Base-by-base conservation (phyloP, 2,888 invertebrate genomes). In the Elysia crispata region DNA sequence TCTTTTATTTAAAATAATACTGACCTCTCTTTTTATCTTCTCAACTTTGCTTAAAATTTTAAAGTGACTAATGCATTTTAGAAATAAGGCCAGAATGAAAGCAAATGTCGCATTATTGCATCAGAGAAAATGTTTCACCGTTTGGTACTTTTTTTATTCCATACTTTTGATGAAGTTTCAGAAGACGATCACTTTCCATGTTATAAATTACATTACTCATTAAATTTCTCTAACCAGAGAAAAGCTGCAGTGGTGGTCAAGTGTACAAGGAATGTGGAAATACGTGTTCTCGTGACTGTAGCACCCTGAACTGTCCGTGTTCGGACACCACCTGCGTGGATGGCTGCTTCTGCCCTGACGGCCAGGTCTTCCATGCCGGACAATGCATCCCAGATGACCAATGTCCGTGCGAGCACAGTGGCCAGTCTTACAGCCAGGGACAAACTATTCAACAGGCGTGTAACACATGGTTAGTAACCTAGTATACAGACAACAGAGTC, bases 311-410 rank as follows among this genome's bases (percentile, higher is more conserved):
- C 11, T 79, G 84, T n/a, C 79, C 80, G 8, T 87, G 86, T 60
- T 83, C 85, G n/a, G 92, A 93, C 78, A 92, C 93, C 5, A 92
- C 93, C 41, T 97, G 97, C 87, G 95, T 95, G 76, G 97, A 97
- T 81, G 97, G 97, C 0, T 97, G 97, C 91, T 97, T 95, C 93
- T 97, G 97, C 90, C 96, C 97, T 0, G 93, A 94, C 23, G 96
- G 96, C 0, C 94, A 95, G 0, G 94, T 96, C 0, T 93, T 96
- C 11, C 95, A 96, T 85, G 94, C 95, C 88, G 95, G 95, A 23
- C 94, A 95, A 73, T 97, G 97, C 89, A 94, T 97, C 57, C 95
- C 95, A 0, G 94, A 95, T 28, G 94, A 94, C 0, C 93, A 95
- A 81, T 97, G 97, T 86, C 95, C 95, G 0, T 98, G 97, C 90